Percentiles rank a stretch among this genome's conserved stretches.
These are phyloP conservation scores for Steinernema scapterisci DNA, from an alignment of 2,888 invertebrate species.

Conservation along the genomic window DNA sequence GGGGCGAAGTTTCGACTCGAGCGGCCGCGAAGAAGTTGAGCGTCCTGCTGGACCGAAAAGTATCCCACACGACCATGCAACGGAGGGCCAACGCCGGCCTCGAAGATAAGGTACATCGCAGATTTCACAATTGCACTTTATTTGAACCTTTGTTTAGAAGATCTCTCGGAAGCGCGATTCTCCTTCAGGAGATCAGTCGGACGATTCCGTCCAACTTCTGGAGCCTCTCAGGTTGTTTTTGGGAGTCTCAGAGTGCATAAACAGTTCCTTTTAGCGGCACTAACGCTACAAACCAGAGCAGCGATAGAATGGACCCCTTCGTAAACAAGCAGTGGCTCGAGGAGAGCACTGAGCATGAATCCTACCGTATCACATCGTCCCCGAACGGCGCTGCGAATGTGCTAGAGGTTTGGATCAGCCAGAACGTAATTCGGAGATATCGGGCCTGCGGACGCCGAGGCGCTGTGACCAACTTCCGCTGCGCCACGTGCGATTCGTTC, in stretches of 20 bases:
- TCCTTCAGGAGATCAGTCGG: not conserved
- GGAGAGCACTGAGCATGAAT: not conserved
- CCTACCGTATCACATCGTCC: not conserved
- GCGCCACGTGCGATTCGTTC: slow-evolving; percentile 6
- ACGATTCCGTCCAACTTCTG: not conserved
- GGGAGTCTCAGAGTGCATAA: too few species aligned
- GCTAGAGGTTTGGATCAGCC: slow-evolving; percentile 17
- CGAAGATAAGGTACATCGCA: not conserved
- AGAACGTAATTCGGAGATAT: not conserved
- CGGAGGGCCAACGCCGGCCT: not conserved
- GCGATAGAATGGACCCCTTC: slow-evolving; percentile 13
- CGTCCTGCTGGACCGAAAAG: not conserved
- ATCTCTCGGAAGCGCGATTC: not conserved
- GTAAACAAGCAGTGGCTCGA: slow-evolving; percentile 23
- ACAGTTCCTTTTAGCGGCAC: too few species aligned
- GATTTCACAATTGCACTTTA: too few species aligned
- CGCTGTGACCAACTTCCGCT: slow-evolving; percentile 8
- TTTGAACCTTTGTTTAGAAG: not conserved
- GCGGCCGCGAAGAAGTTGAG: slow-evolving; percentile 8
- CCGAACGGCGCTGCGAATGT: not conserved
- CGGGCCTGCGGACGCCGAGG: not conserved
- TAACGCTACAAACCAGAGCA: not conserved
- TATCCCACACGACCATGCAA: slow-evolving; percentile 23
- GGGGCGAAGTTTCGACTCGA: slow-evolving; percentile 12
- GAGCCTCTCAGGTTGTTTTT: not conserved